Base-by-base conservation (phyloP, 2,113 vertebrate genomes). In the Orthonyx spaldingii region DNA sequence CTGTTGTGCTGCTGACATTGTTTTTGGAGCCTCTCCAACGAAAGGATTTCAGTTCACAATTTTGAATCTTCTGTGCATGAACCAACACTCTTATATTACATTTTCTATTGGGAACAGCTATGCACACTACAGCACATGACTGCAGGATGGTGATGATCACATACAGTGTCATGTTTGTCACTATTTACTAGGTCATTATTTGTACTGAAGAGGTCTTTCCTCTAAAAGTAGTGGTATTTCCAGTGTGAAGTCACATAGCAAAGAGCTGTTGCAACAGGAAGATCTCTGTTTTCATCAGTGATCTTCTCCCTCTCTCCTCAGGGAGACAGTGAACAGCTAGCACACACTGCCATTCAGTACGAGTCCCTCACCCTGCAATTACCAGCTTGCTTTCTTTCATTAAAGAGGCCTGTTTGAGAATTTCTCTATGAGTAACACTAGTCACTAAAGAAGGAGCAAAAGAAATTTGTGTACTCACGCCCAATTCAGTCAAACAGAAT, bases 41-140 rank as follows among this genome's bases (percentile, higher is more conserved):
- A 30, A 49, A 69, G 23, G 7, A 64, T 26, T 75, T 77, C 19
- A 49, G 35, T 59, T 57, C 11, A 33, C 7, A 9, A 50, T 42
- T 91, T 35, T 71, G 10, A 35, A 20, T 24, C 44, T n/a, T 37
- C 37, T 2, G 8, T 21, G 17, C 33, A 23, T 3, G n/a, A 87
- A n/a, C 11, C 11, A 50, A 27, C 27, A 39, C 1, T 2, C 14
- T 61, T 81, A n/a, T 18, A 44, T 18, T 24, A 41, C 15, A 6
- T 39, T 35, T 80, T 19, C 57, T 42, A 44, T 17, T 1, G 8
- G 14, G 21, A 83, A 41, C 11, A n/a, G 35, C 33, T 22, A 26
- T 0, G 4, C 11, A 28, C 1, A 3, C 46, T n/a, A 47, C 28
- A 26, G 32, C 4, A 84, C 23, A 8, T 2, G 12, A 82, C 2